These are phyloP conservation scores for Napeogenes inachia DNA, from an alignment of 2,888 invertebrate species.

Conservation along the genomic window DNA sequence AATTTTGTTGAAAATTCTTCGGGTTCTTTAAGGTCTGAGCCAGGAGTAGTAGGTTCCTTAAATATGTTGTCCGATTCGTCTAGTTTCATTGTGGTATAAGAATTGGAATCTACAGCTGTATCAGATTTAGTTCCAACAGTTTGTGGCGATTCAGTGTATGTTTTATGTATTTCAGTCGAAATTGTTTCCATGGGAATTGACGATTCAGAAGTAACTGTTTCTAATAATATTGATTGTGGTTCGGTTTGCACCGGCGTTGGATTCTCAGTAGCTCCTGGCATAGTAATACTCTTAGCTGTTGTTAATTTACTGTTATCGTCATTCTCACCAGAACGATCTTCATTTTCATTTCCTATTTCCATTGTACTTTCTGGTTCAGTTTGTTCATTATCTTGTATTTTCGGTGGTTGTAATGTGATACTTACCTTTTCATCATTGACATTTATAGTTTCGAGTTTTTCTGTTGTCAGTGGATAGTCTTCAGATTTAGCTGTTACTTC, in stretches of 20 bases:
- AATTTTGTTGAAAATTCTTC: slow-evolving; percentile 10
- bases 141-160: slow-evolving; percentile 21
- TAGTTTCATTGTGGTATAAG: not conserved
- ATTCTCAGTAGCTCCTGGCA: not conserved
- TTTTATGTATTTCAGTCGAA: slow-evolving; percentile 21
- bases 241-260: slow-evolving; percentile 4
- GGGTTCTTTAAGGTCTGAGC: slow-evolving; percentile 4
- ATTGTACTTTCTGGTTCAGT: slow-evolving; percentile 15
- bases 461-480: not conserved
- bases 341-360: not conserved
- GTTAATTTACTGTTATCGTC: not conserved
- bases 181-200: slow-evolving; percentile 12
- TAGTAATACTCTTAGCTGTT: not conserved
- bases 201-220: slow-evolving; percentile 14
- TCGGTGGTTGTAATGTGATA: slow-evolving; percentile 9
- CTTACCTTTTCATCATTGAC: not conserved
- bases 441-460: not conserved
- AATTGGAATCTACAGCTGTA: slow-evolving; percentile 13
- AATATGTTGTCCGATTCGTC: not conserved
- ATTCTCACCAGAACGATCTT: not conserved
- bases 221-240: slow-evolving; percentile 7
- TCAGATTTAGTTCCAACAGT: slow-evolving; percentile 15
- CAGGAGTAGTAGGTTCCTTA: not conserved
- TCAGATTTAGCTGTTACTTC: slow-evolving; percentile 16
- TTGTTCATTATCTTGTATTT: slow-evolving; percentile 6